Conservation (phyloP, 1,140 invertebrate genomes). For the Plodia interpunctella region DNA sequence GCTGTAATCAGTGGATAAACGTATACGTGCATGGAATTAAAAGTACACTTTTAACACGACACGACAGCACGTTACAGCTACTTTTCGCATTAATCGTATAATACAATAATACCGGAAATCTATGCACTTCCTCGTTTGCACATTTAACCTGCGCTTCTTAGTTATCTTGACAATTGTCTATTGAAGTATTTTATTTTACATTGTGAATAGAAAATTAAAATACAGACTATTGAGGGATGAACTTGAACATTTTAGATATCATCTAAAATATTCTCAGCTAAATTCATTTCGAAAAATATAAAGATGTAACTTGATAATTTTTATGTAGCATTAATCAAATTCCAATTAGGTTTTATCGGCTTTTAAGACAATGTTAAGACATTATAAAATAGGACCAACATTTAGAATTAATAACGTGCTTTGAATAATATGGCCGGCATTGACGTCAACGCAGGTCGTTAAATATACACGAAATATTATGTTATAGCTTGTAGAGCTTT, state of each 20-base stretch:
- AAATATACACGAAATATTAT: background rate
- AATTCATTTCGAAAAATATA: too few relatives aligned
- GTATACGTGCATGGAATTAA: background rate
- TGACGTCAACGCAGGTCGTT: background rate
- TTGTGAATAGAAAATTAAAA: background rate
- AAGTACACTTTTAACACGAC: background rate
- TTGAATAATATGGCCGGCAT: background rate
- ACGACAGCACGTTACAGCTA: background rate
- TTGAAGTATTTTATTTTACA: background rate
- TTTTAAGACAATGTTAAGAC: background rate
- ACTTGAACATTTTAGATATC: too few relatives aligned
- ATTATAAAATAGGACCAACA: background rate
- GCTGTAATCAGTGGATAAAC: background rate
- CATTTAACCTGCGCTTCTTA: slow-evolving; percentile 24
- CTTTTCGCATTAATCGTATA: background rate
- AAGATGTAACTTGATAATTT: too few relatives aligned
- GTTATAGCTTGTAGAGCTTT: background rate
- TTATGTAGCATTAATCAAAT: too few relatives aligned
- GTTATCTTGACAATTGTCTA: background rate
- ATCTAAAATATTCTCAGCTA: background rate
- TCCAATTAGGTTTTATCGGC: background rate
- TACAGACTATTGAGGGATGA: too few relatives aligned
- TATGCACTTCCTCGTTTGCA: slow-evolving; percentile 39
- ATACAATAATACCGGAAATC: slow-evolving; percentile 38
- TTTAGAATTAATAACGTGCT: background rate